These are phyloP conservation scores for Macaca mulatta DNA, from an alignment of 2,113 vertebrate species.

Conservation along the genomic window DNA sequence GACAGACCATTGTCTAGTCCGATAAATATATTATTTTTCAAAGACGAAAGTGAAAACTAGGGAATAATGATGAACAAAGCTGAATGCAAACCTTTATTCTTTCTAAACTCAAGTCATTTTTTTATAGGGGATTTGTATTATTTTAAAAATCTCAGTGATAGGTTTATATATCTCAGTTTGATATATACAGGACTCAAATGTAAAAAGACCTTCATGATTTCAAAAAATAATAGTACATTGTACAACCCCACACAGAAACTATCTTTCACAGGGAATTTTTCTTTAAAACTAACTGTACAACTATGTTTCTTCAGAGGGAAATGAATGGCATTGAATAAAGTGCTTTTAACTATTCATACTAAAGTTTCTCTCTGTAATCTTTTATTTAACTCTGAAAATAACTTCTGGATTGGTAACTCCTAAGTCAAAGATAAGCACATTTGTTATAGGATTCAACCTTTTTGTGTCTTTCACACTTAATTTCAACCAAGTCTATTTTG, in stretches of 20 bases:
- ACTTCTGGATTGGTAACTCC: constrained; percentile 9
- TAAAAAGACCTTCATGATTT: constrained; percentile 6
- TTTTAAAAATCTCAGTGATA: constrained; percentile 21
- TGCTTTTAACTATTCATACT: constrained; percentile 31
- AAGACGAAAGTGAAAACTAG: constrained; percentile 30
- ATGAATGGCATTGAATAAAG: constrained; percentile 35
- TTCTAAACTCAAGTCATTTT: background rate
- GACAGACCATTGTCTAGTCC: background rate
- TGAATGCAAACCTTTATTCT: background rate
- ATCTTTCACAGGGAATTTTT: background rate
- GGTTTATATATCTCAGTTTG: constrained; percentile 18
- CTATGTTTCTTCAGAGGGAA: constrained; percentile 39
- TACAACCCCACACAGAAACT: constrained; percentile 22
- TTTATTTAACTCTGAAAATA: constrained; percentile 47
- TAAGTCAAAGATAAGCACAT: constrained; percentile 37
- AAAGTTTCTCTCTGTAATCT: constrained; percentile 39
- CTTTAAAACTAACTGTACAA: constrained; percentile 40
- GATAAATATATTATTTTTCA: constrained; percentile 37
- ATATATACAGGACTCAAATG: background rate
- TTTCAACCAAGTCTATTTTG: constrained; percentile 48
- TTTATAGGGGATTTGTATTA: background rate
- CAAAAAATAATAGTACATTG: background rate
- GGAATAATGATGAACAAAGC: background rate
- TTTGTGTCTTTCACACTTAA: constrained; percentile 32
- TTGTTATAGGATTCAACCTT: background rate